These are phyloP conservation scores for Procambarus virginalis DNA, from an alignment of 1,140 invertebrate genomes.

Conservation along the genomic window DNA sequence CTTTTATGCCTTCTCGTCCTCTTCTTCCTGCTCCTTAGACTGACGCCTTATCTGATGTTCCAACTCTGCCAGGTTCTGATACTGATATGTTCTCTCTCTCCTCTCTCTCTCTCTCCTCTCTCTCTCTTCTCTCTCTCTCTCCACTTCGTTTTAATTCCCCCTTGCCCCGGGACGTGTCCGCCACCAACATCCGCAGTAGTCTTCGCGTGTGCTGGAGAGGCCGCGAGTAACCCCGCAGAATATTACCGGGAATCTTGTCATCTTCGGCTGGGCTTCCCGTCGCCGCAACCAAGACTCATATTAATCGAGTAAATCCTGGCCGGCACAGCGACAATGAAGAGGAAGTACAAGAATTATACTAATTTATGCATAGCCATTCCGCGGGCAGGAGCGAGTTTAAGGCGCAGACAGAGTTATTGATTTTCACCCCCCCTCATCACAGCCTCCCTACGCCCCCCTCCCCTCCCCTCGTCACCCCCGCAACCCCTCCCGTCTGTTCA, in stretches of 20 bases:
- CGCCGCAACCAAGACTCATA: slow-evolving; percentile 26
- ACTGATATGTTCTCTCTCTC: slow-evolving; percentile 1
- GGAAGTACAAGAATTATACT: slow-evolving; percentile 65
- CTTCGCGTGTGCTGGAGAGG: not conserved
- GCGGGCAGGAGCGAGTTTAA: slow-evolving; percentile 59
- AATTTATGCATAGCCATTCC: slow-evolving; percentile 68
- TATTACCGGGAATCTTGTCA: not conserved
- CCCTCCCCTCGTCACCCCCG: slow-evolving; percentile 25
- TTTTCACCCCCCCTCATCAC: slow-evolving; percentile 57
- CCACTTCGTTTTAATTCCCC: too few relatives aligned
- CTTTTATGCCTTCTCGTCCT: not conserved
- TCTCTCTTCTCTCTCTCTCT: not conserved
- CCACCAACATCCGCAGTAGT: too few relatives aligned
- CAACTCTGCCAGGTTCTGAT: not conserved
- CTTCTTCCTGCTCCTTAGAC: not conserved
- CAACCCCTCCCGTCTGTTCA: slow-evolving; percentile 58
- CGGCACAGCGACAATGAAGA: slow-evolving; percentile 25
- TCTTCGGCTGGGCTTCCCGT: not conserved
- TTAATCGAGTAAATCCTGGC: slow-evolving; percentile 40
- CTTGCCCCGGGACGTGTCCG: too few relatives aligned
- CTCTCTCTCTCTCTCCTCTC: not conserved
- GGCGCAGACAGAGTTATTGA: slow-evolving; percentile 65
- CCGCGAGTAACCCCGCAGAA: not conserved
- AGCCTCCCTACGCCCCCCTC: slow-evolving; percentile 24
- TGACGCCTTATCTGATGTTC: not conserved